Evolutionary conservation across 2,113 vertebrate species (phyloP), one percentile per base, ranked within the genome.

Genomic region (Ursus arctos): DNA sequence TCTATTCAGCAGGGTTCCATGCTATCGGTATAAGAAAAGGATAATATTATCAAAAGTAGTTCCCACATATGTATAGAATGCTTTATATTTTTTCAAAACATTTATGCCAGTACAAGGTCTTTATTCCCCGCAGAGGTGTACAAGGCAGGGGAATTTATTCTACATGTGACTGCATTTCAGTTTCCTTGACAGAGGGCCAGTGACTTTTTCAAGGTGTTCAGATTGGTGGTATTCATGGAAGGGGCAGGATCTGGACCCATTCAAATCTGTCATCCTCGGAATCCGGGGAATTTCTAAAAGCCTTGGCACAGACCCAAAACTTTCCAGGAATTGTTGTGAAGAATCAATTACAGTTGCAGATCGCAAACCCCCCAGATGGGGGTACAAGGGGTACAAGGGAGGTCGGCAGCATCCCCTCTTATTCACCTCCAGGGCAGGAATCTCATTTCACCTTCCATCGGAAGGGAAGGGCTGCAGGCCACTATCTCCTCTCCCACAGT

Each of bases 401-500:
- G 65, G 2, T 19, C 63, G 55, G 22, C 72, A 71, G 7, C 24
- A 2, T 33, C 63, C 33, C 19, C 36, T 26, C 12, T 7, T 19
- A 49, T 67, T 83, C 49, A 7, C 22, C 12, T 4, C 88, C 63
- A 18, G 71, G 88, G 18, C 36, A 61, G 21, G 36, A 72, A 59
- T 22, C 28, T 16, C 11, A 67, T 13, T 87, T 81, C 74, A 59
- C 51, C n/a, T 83, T 91, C 47, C 26, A 1, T 79, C 81, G 21
- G 51, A 24, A 61, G 51, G 5, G 6, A 33, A 72, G 7, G 21
- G 0, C 33, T 51, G 22, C 33, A 36, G 92, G 53, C n/a, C 89
- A 65, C 43, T 15, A 3, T 16, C 21, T n/a, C 43, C 13, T 76
- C 40, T 51, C 31, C 43, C 36, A 0, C 2, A 43, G 0, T 4